Base-by-base conservation (phyloP, 2,888 invertebrate species). In the Cabera pusaria region DNA sequence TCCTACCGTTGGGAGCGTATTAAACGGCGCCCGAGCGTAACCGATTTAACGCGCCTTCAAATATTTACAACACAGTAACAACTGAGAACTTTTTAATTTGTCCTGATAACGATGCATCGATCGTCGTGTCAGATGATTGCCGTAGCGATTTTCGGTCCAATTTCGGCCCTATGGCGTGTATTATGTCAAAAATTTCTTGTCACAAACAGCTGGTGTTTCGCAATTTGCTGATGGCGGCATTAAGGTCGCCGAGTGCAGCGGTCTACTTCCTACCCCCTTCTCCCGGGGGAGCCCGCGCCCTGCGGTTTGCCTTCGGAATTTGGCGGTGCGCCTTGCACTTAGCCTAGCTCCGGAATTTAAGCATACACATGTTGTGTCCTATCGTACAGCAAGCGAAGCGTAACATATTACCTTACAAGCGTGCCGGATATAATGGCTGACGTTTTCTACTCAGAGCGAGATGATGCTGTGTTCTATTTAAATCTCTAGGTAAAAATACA, bases 141-240 rank as follows among this genome's bases (percentile, higher is more conserved):
- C 64, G 64, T 53, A 64, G 64, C 64, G 64, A 76, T 76, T 69
- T 72, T 70, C 63, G 58, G 53, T 54, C 56, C 72, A 61, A 73
- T 75, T 70, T 69, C 69, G 66, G 72, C 69, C 64, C 71, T 62
- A 80, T 75, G 67, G 74, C 72, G 69, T 72, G 78, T 80, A 79
- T 81, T 73, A 74, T 75, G 81, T 72, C 72, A 67, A 65, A 64
- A 71, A 66, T 73, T 84, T 85, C 82, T 84, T 83, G 85, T 85
- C 80, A 72, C 68, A 65, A 71, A 61, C 81, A 84, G 78, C 80
- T 83, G 83, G 66, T 81, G 83, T 81, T 76, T 79, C 72, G 84
- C 87, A 85, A 87, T 87, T 83, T 86, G 86, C 83, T 86, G 87
- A 85, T 87, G 85, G 84, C 71, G 63, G 70, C 72, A 81, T 85